A percentile compares a stretch with the other conserved stretches of the same genome.
These are phyloP conservation scores for Stegophylla sp. DNA, from an alignment of 2,888 invertebrate genomes.

Conservation along the genomic window DNA sequence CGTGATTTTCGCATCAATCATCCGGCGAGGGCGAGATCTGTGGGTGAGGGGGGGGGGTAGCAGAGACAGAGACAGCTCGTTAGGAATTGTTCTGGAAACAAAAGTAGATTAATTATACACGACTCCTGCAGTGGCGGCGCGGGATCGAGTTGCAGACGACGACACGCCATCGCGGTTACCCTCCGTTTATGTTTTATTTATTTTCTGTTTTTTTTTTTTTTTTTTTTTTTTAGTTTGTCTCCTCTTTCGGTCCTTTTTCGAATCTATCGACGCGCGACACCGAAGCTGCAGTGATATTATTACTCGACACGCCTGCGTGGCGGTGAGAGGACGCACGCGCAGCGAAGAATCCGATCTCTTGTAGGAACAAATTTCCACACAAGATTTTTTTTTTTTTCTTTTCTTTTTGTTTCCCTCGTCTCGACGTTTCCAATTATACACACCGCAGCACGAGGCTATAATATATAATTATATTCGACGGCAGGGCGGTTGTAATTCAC, in stretches of 20 bases:
- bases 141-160: conserved; percentile 36
- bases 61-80: conserved; percentile 48
- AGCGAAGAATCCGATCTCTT: not conserved
- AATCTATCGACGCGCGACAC: not conserved
- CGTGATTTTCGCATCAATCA: conserved; percentile 59
- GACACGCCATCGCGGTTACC: not conserved
- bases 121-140: conserved; percentile 8
- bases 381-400: conserved; percentile 4
- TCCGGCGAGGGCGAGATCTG: not conserved
- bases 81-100: conserved; percentile 54
- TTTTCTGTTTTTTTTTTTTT: conserved; percentile 5
- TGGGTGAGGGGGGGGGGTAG: not conserved
- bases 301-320: not conserved
- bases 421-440: conserved; percentile 43
- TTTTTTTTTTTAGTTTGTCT: not conserved
- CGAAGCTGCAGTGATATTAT: not conserved
- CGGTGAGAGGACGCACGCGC: conserved; percentile 5
- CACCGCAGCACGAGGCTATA: not conserved
- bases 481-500: conserved; percentile 13
- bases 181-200: conserved; percentile 49
- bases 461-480: not conserved
- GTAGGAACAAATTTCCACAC: conserved; percentile 49
- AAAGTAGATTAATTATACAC: conserved; percentile 56
- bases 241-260: not conserved
- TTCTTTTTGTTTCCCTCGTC: not conserved